Evolutionary conservation across 2,113 vertebrate species (phyloP), one percentile per base, ranked within the genome.

Genomic region (Hemicordylus capensis): DNA sequence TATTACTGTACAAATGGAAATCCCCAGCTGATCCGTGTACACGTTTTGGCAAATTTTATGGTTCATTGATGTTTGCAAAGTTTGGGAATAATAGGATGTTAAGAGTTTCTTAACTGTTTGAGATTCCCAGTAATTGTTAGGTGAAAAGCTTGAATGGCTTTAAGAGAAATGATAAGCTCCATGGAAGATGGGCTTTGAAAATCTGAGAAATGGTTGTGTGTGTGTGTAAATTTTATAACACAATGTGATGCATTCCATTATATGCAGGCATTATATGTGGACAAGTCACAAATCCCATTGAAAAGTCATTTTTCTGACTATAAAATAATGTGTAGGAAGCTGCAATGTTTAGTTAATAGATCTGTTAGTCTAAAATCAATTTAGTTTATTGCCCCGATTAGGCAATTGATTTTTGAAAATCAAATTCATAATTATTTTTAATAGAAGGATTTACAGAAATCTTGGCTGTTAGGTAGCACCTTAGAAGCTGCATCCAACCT

Each of bases 1-100:
- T 96, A 92, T 96, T 95, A 95, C 89, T 92, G 96, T 90, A 90
- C 89, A 42, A 12, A 4, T 93, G 95, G 95, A 96, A 97, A 95
- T 93, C 94, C 95, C 94, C 95, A 81, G 58, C 76, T 95, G 93
- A 84, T 95, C 88, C 92, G 67, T 31, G 74, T 24, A 86, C 39
- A 48, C 70, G 19, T 88, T 54, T 87, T 87, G 17, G 89, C 76
- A 54, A 26, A 83, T 89, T 89, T 44, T 79, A 76, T 85, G 64
- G 72, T 84, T 72, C 69, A 75, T 54, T 19, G 26, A 39, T 84
- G 66, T 79, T 88, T 85, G 9, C 26, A 8, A 86, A 82, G 70
- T 77, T 89, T 4, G 9, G 79, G 6, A 85, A 92, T 66, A 61
- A 48, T 28, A 90, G 34, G 80, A 74, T 83, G 37, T 51, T 87